phyloP scores from a whole-genome alignment of 2,888 invertebrate genomes.

The Drosophila birchii region DNA sequence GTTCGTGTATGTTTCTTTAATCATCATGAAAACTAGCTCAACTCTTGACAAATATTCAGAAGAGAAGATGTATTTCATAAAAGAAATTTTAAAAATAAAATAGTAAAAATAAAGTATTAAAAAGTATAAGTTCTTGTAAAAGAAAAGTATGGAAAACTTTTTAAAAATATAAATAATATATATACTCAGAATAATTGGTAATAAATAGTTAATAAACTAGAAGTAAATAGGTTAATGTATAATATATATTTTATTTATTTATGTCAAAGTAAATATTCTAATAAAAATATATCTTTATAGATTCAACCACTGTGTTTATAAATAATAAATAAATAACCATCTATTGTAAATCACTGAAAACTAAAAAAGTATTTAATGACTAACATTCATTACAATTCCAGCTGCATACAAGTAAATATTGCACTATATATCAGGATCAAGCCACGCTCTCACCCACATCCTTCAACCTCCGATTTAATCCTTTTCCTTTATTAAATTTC shows the following conservation, averaged over 20 bases:
- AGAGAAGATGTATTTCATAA: background rate
- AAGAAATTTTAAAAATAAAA: too few species aligned
- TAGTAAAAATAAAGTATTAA: background rate
- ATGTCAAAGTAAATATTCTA: background rate
- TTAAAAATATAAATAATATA: background rate
- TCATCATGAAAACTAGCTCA: background rate
- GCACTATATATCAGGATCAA: background rate
- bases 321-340: too few species aligned
- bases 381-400: too few species aligned
- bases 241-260: background rate
- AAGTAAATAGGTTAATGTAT: background rate
- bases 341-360: too few species aligned
- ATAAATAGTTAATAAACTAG: background rate
- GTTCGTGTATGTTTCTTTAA: too few species aligned
- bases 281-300: background rate
- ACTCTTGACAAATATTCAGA: background rate
- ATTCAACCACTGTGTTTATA: too few species aligned
- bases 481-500: background rate
- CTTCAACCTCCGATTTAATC: background rate
- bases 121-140: background rate
- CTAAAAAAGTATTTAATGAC: background rate
- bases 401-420: too few species aligned
- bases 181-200: background rate
- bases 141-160: background rate
- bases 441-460: rapidly evolving